Evolutionary conservation across 2,113 vertebrate species (phyloP).

Genomic region (Catharus fuscescens): DNA sequence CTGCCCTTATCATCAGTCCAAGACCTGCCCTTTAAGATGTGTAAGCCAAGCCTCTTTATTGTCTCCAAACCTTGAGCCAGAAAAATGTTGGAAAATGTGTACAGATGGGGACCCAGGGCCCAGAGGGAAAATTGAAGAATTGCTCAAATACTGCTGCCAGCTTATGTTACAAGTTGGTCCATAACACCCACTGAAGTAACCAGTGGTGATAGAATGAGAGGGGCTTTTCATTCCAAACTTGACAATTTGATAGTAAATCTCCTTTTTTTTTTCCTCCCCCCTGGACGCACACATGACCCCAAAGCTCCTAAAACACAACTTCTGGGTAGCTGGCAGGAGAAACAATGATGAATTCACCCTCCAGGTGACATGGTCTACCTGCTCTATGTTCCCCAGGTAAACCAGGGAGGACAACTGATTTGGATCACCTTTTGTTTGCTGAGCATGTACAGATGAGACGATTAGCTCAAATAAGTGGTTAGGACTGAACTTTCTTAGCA

Average conservation of each 20-base stretch:
- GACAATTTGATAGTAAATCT: neutral
- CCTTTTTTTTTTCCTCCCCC: neutral
- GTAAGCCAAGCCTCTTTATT: neutral
- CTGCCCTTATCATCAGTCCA: neutral
- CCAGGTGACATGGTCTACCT: neutral
- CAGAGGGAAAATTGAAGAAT: neutral
- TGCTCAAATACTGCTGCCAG: neutral
- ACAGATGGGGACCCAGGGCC: neutral
- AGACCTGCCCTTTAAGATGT: neutral
- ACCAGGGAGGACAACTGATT: neutral
- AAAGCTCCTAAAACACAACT: neutral
- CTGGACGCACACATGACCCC: neutral
- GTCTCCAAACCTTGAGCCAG: neutral
- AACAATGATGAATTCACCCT: neutral
- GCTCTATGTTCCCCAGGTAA: neutral
- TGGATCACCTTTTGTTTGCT: slow-evolving; percentile 52
- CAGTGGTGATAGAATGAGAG: neutral
- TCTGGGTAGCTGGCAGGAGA: neutral
- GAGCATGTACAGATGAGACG: neutral
- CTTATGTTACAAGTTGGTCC: neutral
- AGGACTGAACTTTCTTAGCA: slow-evolving; percentile 11
- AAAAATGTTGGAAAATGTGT: neutral
- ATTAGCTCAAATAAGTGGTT: slow-evolving; percentile 51
- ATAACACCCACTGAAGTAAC: neutral
- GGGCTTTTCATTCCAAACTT: neutral